Base-by-base conservation (phyloP, 92 coral and sea anemone genomes). In the Galaxea fascicularis region DNA sequence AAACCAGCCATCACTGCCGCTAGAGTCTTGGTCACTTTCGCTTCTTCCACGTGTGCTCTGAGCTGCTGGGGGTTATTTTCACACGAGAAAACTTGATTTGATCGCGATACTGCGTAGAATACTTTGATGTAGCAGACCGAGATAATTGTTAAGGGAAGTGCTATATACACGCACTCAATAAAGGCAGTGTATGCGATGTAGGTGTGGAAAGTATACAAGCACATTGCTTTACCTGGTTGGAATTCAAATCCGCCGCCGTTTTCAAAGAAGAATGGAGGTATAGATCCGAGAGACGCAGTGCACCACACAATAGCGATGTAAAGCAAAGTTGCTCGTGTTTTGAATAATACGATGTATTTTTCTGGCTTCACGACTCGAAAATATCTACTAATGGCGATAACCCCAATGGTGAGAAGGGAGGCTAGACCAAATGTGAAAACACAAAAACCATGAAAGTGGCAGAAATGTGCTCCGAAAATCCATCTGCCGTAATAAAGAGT, bases 181-280 rank as follows among this genome's bases (percentile, higher is more conserved):
- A 82, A 85, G 28, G 83, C 79, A 0, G 96, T 93, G 45, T 87
- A 90, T 22, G 77, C 92, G 15, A 90, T 76, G 59, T 93, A 82
- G n/a, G 84, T 82, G 66, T 93, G 90, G 53, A 93, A 93, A 24
- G 96, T 82, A 85, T 91, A 89, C 6, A 94, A 57, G 41, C 98
- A 94, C 91, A 94, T 86, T 29, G 90, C 95, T 88, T 90, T 93
- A 4, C 96, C 96, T 9, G 96, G 94, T 52, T 93, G 96, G 58
- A 93, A 93, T n/a, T 84, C 68, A 82, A 86, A 93, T 30, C 89
- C 81, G 13, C 77, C 81, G 17, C 77, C 90, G 1, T 83, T 67
- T 27, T 58, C 18, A n/a, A 88, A 60, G 73, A 88, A 90, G 44
- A 90, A 76, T 0, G 94, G 94, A 11, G 92, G 92, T 10, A 91